Base-by-base conservation (phyloP, 2,797 vertebrate species). In the Characodon lateralis region DNA sequence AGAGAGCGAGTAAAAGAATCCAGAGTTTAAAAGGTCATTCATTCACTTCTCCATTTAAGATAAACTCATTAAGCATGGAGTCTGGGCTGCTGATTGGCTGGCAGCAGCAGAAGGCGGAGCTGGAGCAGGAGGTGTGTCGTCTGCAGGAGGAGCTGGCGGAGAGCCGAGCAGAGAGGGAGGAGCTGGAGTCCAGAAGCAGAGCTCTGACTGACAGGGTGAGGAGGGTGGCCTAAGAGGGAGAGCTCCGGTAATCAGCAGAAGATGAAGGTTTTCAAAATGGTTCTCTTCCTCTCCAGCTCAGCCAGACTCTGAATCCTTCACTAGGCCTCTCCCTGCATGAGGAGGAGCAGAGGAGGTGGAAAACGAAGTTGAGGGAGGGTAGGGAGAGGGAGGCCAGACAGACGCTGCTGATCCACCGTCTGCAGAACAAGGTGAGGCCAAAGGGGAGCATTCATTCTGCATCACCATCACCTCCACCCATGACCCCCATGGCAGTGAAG, bases 311-410 rank as follows among this genome's bases (percentile, higher is more conserved):
- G 50, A 76, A 74, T 68, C 85, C 86, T 28, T 75, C 81, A 0
- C 76, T 87, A 5, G 35, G 43, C 35, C 71, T 82, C n/a, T 89
- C 92, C 5, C 66, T 91, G 55, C 78, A 1, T 0, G 66, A 78
- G 73, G 94, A 94, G 74, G 78, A 53, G 0, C 93, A 95, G 74
- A 91, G 91, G 80, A 88, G 90, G 51, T 92, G 91, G 90, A 94
- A 78, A 91, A 91, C 83, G 78, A 95, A 89, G 89, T 87, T 95
- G 80, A 95, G 94, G 83, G 96, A 89, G 85, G 94, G 95, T 41
- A 92, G 95, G 69, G 97, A 98, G 90, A 94, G 96, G 78, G 97
- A 96, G 92, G 95, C 94, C 48, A 88, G 96, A 5, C 97, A 98
- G 87, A 96, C 96, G 2, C 79, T 96, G 56, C 95, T 97, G 18